Evolutionary conservation across 1,140 invertebrate genomes (phyloP).

Genomic region (Saccostrea echinata): DNA sequence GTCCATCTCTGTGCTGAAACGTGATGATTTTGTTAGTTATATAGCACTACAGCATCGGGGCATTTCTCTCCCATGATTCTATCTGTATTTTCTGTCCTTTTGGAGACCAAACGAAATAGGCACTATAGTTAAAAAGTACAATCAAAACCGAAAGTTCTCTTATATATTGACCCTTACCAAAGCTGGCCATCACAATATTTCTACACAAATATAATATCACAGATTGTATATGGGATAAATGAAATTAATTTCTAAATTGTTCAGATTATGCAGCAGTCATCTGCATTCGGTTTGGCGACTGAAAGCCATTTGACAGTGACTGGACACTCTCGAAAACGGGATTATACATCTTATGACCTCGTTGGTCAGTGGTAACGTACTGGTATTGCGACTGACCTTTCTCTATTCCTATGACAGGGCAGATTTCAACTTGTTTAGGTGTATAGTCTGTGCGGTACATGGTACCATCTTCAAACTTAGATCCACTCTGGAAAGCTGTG

Average conservation of each 20-base stretch:
- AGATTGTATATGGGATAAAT: constrained; percentile 29
- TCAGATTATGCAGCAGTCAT: constrained; percentile 45
- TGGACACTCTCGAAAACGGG: constrained; percentile 59
- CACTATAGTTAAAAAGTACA: constrained; percentile 5
- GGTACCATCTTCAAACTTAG: constrained; percentile 77
- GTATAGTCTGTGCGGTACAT: constrained; percentile 79
- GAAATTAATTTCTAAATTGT: not conserved
- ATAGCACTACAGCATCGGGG: constrained; percentile 1
- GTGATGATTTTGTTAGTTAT: constrained; percentile 27
- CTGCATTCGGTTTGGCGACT: constrained; percentile 42
- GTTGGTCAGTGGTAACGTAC: constrained; percentile 67
- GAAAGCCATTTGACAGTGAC: not conserved
- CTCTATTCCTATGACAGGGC: constrained; percentile 75
- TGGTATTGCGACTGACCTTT: constrained; percentile 59
- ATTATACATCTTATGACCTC: constrained; percentile 74
- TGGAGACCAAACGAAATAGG: constrained; percentile 10
- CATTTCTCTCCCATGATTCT: not conserved
- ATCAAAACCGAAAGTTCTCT: not conserved
- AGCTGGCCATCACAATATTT: not conserved
- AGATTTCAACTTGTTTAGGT: constrained; percentile 72
- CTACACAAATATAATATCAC: constrained; percentile 17
- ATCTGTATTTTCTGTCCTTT: constrained; percentile 9
- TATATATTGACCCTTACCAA: not conserved
- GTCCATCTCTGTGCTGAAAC: not conserved
- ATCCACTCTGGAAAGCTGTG: constrained; percentile 64